Evolutionary conservation across 2,113 vertebrate genomes (phyloP), one percentile per base, ranked within the genome.

Genomic region (human): DNA sequence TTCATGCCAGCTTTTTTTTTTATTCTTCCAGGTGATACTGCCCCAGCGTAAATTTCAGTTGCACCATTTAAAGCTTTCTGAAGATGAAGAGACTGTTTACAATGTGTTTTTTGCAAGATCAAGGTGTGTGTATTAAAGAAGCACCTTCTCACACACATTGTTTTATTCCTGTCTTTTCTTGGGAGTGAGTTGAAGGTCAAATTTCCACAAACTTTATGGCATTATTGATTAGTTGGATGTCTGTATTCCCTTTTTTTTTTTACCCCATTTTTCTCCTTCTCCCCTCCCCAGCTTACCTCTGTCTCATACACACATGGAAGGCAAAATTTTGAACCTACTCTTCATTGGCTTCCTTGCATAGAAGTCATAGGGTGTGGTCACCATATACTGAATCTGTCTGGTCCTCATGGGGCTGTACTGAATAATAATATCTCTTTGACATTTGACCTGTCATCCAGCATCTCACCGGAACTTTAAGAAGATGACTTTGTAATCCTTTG

Each of bases 51-150:
- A 96, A n/a, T 99, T 97, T 1, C 97, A 97, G 94, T 79, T 99
- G 70, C 99, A 99, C 98, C 98, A 48, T 7, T 98, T 99, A 93
- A 99, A 99, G 90, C 99, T 99, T 88, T 99, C 99, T n/a, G 96
- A 98, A 89, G 99, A 99, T 2, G 99, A 99, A 81, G 98, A 99
- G 97, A 97, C 99, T 3, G 99, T 99, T 48, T 99, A 99, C 38
- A 98, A 99, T 11, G 99, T 99, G 75, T 98, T 99, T 45, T 99
- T 99, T 93, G 99, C 99, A 92, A 99, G 98, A 81, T 99, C 99
- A 92, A 99, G 99, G 99, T 99, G 98, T 40, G 95, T 96, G 30
- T 88, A 10, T 0, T 43, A 16, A 76, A 43, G 79, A 80, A 82
- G n/a, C 64, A 27, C 43, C 64, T 70, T 55, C 40, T 82, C 52